Evolutionary conservation across 2,797 vertebrate species (phyloP).

Genomic region (Myotis myotis): DNA sequence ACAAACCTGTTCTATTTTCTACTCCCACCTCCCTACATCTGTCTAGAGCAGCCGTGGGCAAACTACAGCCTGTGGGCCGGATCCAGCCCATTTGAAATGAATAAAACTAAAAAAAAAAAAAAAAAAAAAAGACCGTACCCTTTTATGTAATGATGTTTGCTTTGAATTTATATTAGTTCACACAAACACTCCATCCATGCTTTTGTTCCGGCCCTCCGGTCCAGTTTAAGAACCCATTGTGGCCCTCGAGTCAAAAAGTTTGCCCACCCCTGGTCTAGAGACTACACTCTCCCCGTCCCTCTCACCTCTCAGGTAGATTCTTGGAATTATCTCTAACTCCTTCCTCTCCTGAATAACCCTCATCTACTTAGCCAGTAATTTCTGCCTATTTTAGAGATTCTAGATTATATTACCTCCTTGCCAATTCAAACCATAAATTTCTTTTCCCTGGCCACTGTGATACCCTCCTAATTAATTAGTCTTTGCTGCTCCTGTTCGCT

Average conservation of each 20-base stretch:
- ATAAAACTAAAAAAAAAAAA: too few species aligned
- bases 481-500: neutral
- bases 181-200: too few species aligned
- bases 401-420: neutral
- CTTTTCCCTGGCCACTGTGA: conserved; percentile 18
- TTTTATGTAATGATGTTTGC: too few species aligned
- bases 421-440: conserved; percentile 1
- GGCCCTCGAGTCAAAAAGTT: too few species aligned
- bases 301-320: neutral
- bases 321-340: neutral
- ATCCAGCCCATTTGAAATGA: too few species aligned
- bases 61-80: too few species aligned
- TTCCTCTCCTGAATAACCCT: conserved; percentile 27
- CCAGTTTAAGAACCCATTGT: too few species aligned
- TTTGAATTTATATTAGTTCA: too few species aligned
- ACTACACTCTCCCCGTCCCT: neutral
- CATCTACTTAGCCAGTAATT: neutral
- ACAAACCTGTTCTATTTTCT: conserved; percentile 26
- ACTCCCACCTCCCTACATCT: conserved; percentile 5
- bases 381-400: conserved; percentile 15
- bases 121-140: too few species aligned
- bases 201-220: too few species aligned
- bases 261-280: neutral
- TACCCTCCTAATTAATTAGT: neutral
- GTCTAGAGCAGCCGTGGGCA: neutral